Conservation (phyloP, 2,113 vertebrate species). For the Noctilio leporinus region DNA sequence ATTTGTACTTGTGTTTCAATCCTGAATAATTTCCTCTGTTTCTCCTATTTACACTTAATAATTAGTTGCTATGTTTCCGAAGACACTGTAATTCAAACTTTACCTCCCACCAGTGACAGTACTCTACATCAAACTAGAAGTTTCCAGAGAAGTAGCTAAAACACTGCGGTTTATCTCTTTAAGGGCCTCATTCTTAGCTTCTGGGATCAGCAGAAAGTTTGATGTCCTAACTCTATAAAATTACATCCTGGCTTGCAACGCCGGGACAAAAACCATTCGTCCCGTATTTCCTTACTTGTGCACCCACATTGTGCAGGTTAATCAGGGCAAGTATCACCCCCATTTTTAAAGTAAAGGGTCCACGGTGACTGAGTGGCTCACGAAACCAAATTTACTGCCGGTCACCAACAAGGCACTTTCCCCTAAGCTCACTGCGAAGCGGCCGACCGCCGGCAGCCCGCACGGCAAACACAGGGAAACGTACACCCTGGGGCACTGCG, state of each 20-base stretch:
- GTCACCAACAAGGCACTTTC: neutral
- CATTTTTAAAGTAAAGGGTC: neutral
- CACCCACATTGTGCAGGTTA: neutral
- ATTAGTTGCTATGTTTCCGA: neutral
- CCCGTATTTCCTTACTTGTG: neutral
- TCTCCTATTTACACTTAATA: conserved; percentile 41
- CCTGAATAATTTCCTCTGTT: neutral
- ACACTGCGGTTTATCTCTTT: neutral
- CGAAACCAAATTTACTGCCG: neutral
- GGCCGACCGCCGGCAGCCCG: neutral
- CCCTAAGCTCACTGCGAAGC: too few relatives aligned
- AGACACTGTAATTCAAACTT: neutral
- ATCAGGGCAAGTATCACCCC: neutral
- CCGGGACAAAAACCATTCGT: neutral
- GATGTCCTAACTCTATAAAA: neutral
- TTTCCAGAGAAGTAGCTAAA: neutral
- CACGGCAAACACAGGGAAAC: rapidly evolving
- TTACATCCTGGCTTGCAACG: neutral
- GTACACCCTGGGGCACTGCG: neutral
- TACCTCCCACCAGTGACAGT: neutral
- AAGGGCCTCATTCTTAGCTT: neutral
- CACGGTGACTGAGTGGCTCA: neutral
- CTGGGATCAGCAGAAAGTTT: neutral
- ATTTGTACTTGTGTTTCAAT: neutral
- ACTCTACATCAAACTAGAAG: neutral